Evolutionary conservation across 2,797 vertebrate genomes (phyloP).

Genomic region (Scolopax rusticola): DNA sequence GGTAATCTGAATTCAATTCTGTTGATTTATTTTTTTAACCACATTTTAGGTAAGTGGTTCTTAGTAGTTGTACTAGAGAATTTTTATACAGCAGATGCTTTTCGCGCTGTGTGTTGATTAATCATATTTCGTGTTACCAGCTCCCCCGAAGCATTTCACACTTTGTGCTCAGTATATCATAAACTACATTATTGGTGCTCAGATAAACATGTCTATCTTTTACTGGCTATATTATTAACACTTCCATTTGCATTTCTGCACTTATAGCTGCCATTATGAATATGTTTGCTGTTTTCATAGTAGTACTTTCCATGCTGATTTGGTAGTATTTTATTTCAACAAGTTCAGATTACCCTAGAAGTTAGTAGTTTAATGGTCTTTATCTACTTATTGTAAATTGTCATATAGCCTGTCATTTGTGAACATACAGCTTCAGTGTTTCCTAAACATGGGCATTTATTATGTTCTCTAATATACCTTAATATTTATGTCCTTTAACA

Average conservation of each 20-base stretch:
- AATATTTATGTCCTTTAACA: background rate
- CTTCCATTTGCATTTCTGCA: background rate
- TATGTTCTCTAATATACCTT: background rate
- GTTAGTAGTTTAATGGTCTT: background rate
- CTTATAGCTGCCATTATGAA: background rate
- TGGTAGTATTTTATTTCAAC: background rate
- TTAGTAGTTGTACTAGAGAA: background rate
- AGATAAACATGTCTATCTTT: background rate
- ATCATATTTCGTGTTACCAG: background rate
- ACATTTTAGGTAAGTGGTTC: background rate
- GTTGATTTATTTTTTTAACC: background rate
- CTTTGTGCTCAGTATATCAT: background rate
- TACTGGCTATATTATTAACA: background rate
- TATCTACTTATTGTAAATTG: background rate
- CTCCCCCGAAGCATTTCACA: background rate
- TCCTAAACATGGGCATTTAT: background rate
- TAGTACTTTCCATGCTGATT: background rate
- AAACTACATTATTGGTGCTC: background rate
- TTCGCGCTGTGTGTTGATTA: slow-evolving; percentile 15
- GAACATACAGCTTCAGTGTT: background rate
- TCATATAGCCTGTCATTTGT: background rate
- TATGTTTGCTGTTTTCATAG: background rate
- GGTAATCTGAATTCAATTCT: background rate
- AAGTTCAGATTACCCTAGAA: background rate
- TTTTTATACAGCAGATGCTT: background rate